Evolutionary conservation across 2,797 vertebrate genomes (phyloP).

Genomic region (Prunella strophiata): DNA sequence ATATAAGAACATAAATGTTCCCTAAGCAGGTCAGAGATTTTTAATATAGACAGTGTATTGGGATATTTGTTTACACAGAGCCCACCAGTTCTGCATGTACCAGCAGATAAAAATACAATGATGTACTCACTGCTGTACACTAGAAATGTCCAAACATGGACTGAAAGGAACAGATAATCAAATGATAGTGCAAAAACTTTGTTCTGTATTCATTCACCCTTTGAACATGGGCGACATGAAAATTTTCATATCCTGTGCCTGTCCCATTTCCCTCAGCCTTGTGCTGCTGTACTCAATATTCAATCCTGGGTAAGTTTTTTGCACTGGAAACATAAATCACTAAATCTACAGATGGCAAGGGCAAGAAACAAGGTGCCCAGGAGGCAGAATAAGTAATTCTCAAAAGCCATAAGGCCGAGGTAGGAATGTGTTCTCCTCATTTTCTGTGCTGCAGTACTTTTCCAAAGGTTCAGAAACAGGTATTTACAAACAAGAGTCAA

Average conservation of each 20-base stretch:
- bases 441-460: conserved; percentile 17
- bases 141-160: not conserved
- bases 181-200: not conserved
- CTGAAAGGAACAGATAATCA: not conserved
- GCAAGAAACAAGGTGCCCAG: conserved; percentile 6
- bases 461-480: conserved; percentile 23
- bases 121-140: not conserved
- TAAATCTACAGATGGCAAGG: conserved; percentile 20
- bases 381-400: conserved; percentile 33
- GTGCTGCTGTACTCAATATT: not conserved
- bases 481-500: conserved; percentile 63
- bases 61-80: not conserved
- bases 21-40: not conserved
- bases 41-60: not conserved
- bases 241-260: not conserved
- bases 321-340: conserved; percentile 18
- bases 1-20: not conserved
- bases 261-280: not conserved
- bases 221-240: not conserved
- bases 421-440: conserved; percentile 5
- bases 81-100: not conserved
- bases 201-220: not conserved
- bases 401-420: conserved; percentile 20
- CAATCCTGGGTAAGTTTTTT: not conserved
- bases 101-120: not conserved